Evolutionary conservation across 2,888 invertebrate species (phyloP).

Genomic region (Podabrus alpinus): DNA sequence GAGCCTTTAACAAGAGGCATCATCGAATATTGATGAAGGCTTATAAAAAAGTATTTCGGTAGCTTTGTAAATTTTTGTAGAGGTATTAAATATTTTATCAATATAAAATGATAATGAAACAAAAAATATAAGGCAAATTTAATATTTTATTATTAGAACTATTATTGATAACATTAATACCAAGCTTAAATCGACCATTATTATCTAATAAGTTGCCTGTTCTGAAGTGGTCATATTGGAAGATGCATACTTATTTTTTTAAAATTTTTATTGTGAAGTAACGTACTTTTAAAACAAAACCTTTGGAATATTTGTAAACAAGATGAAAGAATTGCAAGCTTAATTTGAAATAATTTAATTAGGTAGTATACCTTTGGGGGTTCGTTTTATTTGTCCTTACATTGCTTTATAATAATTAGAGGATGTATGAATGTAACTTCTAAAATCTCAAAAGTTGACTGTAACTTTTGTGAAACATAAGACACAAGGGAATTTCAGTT

Average conservation of each 20-base stretch:
- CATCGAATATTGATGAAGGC: not conserved
- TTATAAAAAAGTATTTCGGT: not conserved
- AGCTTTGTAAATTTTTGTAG: not conserved
- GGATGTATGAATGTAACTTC: not conserved
- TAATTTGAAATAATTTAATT: not conserved
- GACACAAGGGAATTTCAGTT: not conserved
- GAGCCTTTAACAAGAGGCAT: not conserved
- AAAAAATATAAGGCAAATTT: not conserved
- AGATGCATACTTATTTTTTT: not conserved
- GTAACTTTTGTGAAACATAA: not conserved
- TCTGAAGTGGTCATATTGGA: too few species aligned
- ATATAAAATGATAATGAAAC: not conserved
- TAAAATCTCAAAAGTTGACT: not conserved
- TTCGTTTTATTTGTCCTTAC: not conserved
- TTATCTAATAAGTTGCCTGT: not conserved
- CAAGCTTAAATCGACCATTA: not conserved
- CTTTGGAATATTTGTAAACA: not conserved
- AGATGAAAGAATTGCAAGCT: not conserved
- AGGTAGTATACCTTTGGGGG: not conserved
- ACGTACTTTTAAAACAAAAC: not conserved
- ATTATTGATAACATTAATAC: too few species aligned
- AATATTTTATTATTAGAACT: not conserved
- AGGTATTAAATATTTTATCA: not conserved
- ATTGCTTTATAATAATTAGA: not conserved
- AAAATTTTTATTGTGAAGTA: not conserved